Evolutionary conservation across 2,888 invertebrate genomes (phyloP).

Genomic region (Agonum fuliginosum): DNA sequence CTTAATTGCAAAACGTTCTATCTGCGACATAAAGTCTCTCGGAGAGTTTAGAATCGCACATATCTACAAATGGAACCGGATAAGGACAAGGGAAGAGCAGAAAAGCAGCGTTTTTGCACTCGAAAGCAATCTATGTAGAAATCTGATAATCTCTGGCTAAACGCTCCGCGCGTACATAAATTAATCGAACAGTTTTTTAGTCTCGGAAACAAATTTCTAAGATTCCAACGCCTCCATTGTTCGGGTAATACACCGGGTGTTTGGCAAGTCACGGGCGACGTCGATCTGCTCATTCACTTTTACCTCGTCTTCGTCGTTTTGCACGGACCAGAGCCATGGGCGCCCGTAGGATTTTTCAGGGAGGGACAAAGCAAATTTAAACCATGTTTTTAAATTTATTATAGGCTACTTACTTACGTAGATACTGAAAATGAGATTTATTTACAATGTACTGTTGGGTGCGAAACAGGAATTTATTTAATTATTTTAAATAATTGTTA

Average conservation of each 20-base stretch:
- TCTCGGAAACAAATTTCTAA: conserved; percentile 61
- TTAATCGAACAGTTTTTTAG: conserved; percentile 62
- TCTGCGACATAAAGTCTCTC: conserved; percentile 14
- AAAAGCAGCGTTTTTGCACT: conserved; percentile 57
- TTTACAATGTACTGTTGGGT: too few relatives aligned
- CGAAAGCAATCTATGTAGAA: conserved; percentile 61
- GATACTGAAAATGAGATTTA: too few relatives aligned
- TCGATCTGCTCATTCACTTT: conserved; percentile 42
- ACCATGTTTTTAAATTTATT: too few relatives aligned
- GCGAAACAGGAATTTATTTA: too few relatives aligned
- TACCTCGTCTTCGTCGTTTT: conserved; percentile 34
- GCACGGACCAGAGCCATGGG: too few relatives aligned
- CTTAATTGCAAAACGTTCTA: conserved; percentile 35
- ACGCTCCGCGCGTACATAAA: conserved; percentile 62
- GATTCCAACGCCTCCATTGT: conserved; percentile 53
- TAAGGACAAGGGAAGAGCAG: neutral
- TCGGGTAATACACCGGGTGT: conserved; percentile 16
- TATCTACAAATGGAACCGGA: conserved; percentile 27
- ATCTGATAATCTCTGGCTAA: conserved; percentile 62
- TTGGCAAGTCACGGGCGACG: conserved; percentile 26
- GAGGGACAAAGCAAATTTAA: neutral
- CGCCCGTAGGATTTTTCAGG: too few relatives aligned
- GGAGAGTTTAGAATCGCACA: neutral
- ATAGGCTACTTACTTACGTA: too few relatives aligned
- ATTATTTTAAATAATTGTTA: too few relatives aligned